Evolutionary conservation across 2,797 vertebrate species (phyloP), one percentile per base, ranked within the genome.

Genomic region (Phrynocephalus forsythii): DNA sequence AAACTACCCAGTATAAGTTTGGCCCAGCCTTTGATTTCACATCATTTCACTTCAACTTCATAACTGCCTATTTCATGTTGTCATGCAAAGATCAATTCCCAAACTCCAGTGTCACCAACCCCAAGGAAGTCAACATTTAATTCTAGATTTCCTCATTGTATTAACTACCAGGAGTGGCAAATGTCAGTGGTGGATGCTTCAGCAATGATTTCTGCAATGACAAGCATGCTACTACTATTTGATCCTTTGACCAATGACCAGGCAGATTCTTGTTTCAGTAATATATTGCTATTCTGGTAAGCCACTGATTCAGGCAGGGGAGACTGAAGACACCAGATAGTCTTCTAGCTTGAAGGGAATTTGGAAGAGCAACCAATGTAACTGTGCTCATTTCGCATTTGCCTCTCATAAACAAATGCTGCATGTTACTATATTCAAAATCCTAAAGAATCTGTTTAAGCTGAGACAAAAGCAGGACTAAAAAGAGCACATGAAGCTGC

Each of bases 21-120:
- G 38, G 5, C 71, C 0, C n/a, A 71, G n/a, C 13, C 15, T 56
- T 28, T 20, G 77, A 69, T n/a, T 69, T 11, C 69, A 15, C 2
- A 80, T 81, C 22, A n/a, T 3, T 80, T 86, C 68, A 56, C 22
- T 13, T 63, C 16, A 69, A 80, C n/a, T 60, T 72, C 15, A 80
- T 38, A 44, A 78, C 28, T 68, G 20, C 38, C 56, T 48, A 48
- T 16, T 80, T 80, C 50, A 72, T 60, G 2, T 28, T 84, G 72
- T 48, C 87, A 56, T 9, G 1, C 0, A 0, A 20, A 78, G 44
- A 0, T 1, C 68, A 82, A 44, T 5, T 0, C 0, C 13, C 69
- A 56, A 0, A 28, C 15, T 1, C 63, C 20, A 80, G 16, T 38
- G 69, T 28, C 13, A 85, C 0, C 7, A 0, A 1, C 3, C 71